Evolutionary conservation across 2,888 invertebrate genomes (phyloP).

Genomic region (Choristoneura rosaceana): DNA sequence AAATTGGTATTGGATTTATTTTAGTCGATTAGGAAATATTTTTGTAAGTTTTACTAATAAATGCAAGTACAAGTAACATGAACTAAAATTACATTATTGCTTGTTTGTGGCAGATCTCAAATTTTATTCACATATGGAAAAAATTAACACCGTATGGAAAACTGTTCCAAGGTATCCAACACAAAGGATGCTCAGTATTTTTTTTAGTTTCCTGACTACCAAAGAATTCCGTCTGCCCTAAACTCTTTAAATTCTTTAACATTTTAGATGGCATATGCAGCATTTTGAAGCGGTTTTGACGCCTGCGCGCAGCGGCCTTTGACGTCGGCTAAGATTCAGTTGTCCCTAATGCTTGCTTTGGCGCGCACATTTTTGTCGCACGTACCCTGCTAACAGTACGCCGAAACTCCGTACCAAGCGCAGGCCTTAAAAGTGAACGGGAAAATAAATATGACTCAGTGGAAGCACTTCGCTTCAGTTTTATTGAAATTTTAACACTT

Average conservation of each 20-base stretch:
- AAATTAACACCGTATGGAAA: too few relatives aligned
- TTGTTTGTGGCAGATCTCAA: too few relatives aligned
- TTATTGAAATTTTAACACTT: background rate
- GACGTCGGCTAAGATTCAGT: slow-evolving; percentile 33
- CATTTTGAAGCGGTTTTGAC: slow-evolving; percentile 31
- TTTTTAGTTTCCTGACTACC: background rate
- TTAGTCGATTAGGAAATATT: too few relatives aligned
- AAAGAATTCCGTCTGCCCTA: background rate
- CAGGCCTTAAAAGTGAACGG: background rate
- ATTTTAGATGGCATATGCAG: slow-evolving; percentile 35
- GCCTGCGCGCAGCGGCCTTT: slow-evolving; percentile 26
- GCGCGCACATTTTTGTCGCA: slow-evolving; percentile 2
- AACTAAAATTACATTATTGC: too few relatives aligned
- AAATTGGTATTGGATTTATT: too few relatives aligned
- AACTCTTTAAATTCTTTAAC: slow-evolving; percentile 32
- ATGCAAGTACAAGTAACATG: too few relatives aligned
- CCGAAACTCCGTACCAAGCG: slow-evolving; percentile 20
- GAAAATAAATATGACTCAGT: background rate
- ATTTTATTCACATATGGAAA: too few relatives aligned
- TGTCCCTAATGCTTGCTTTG: slow-evolving; percentile 7
- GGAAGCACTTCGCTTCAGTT: background rate
- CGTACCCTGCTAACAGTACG: background rate
- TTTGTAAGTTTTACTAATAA: too few relatives aligned
- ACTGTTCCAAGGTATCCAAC: background rate
- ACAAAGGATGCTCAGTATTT: background rate